Evolutionary conservation across 2,888 invertebrate species (phyloP).

Genomic region (Papilio protenor): DNA sequence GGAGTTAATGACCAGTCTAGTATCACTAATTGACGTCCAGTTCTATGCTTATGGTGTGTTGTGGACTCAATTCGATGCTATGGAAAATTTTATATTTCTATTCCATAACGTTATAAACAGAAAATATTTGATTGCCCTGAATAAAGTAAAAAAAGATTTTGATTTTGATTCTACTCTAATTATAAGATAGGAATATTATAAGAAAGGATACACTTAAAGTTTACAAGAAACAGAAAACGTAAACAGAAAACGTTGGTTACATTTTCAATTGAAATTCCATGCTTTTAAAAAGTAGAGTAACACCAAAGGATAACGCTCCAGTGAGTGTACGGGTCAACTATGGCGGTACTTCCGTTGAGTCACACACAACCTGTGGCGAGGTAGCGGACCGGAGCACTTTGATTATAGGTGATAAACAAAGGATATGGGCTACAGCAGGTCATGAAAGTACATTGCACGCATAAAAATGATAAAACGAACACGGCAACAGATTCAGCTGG

Average conservation of each 20-base stretch:
- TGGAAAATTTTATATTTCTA: conserved; percentile 11
- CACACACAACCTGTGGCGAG: conserved; percentile 37
- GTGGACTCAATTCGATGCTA: neutral
- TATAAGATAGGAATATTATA: neutral
- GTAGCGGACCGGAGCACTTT: conserved; percentile 37
- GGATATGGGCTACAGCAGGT: neutral
- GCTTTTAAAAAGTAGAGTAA: neutral
- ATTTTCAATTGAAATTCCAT: conserved; percentile 7
- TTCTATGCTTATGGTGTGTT: conserved; percentile 28
- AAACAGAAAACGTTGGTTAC: conserved; percentile 2
- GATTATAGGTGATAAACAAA: conserved; percentile 31
- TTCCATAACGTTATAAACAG: neutral
- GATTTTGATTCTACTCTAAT: neutral
- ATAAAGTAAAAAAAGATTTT: neutral
- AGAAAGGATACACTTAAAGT: neutral
- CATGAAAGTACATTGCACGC: neutral
- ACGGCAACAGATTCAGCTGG: neutral
- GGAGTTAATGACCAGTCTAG: conserved; percentile 50
- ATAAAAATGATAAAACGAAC: neutral
- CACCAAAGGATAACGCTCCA: conserved; percentile 37
- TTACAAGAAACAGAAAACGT: neutral
- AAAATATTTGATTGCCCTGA: neutral
- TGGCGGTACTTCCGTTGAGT: conserved; percentile 35
- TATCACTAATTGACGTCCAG: conserved; percentile 37
- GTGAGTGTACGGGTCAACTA: conserved; percentile 32